Base-by-base conservation (phyloP, 2,888 invertebrate species). In the Capitulum mitella region DNA sequence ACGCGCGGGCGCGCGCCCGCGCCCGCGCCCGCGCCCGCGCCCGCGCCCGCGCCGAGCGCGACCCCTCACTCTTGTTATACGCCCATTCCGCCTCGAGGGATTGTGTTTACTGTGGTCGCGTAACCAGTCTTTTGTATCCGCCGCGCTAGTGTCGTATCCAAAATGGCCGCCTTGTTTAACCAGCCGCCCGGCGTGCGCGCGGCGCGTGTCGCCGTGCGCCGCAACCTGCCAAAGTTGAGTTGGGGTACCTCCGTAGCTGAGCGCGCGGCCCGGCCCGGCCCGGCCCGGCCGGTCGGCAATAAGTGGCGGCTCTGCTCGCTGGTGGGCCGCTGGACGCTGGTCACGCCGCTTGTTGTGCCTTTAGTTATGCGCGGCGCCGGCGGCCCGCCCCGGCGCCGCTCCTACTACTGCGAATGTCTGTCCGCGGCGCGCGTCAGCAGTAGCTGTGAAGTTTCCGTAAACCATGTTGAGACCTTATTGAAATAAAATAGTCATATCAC, bases 401-500 rank as follows among this genome's bases (percentile, higher is more conserved):
- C 0, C 61, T 32, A 61, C 61, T 16, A n/a, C 61, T 16, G 12
- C n/a, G n/a, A n/a, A n/a, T 32, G 32, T 54, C 26, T 32, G 70
- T 32, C 34, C 26, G 37, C 10, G 37, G 70, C 19, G 54, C 70
- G 37, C 70, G 37, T 37, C 19, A 19, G 37, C 37, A 70, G 70
- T 70, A 70, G 70, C 70, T 37, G 70, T 70, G 37, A 32, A 70
- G 29, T 70, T 37, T 70, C 70, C 70, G 70, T 70, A 70, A 70
- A 37, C 37, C 34, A 70, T 70, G 70, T 70, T 70, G 70, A 70
- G 37, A 70, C 70, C 70, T 64, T 70, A 70, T 70, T 70, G 70
- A 70, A 64, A 70, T 70, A 70, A 70, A 70, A 70, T 70, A 70
- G 70, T 70, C 70, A 70, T 70, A 70, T 70, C 70, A 37, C 16